These are phyloP conservation scores for Babylonia areolata DNA, from an alignment of 1,140 invertebrate species.

Conservation along the genomic window DNA sequence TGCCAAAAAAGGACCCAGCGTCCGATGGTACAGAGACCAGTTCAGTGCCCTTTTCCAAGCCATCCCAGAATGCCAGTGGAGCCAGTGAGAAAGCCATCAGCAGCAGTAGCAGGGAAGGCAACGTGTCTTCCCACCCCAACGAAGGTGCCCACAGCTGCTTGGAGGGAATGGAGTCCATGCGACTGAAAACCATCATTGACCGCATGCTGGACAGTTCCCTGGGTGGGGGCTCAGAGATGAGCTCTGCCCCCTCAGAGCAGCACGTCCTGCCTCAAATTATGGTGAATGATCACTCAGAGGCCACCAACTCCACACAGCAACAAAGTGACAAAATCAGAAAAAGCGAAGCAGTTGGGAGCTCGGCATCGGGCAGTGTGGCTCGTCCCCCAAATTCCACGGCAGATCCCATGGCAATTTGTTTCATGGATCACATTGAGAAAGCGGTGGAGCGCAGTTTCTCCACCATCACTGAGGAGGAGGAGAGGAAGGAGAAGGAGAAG, in stretches of 20 bases:
- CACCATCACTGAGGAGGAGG: constrained; percentile 47
- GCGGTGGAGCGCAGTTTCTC: constrained; percentile 63
- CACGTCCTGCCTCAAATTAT: constrained; percentile 7
- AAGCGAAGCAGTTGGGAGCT: not conserved
- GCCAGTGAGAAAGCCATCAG: not conserved
- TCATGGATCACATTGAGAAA: constrained; percentile 69
- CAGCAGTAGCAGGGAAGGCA: not conserved
- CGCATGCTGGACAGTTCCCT: constrained; percentile 64
- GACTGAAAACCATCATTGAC: constrained; percentile 63
- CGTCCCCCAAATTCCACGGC: too few relatives aligned
- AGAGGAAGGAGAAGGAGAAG: constrained; percentile 32
- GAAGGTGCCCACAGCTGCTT: not conserved
- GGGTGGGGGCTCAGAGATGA: not conserved
- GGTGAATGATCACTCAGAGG: constrained; percentile 16
- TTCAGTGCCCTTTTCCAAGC: not conserved
- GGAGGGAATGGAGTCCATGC: constrained; percentile 29
- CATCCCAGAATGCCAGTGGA: not conserved
- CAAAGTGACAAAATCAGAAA: not conserved
- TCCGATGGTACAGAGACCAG: not conserved
- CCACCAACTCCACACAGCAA: not conserved
- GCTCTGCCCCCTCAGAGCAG: not conserved
- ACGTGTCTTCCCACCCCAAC: constrained; percentile 1
- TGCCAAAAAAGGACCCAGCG: not conserved
- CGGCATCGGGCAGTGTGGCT: too few relatives aligned
- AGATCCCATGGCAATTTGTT: constrained; percentile 46